Evolutionary conservation across 2,113 vertebrate genomes (phyloP).

Genomic region (Eira barbara): DNA sequence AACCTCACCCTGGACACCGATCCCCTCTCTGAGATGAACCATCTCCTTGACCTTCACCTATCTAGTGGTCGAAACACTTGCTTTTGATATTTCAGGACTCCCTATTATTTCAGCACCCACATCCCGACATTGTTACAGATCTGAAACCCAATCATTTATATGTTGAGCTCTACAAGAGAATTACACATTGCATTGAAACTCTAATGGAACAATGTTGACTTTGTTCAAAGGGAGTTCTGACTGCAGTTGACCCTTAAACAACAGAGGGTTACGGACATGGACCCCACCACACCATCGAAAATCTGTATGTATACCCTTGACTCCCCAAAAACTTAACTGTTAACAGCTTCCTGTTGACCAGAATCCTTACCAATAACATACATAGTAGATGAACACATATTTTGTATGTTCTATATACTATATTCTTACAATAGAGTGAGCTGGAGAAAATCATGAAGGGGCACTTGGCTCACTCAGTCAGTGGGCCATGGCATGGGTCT

Average conservation of each 20-base stretch:
- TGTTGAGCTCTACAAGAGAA: neutral
- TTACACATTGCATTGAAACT: neutral
- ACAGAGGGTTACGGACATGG: neutral
- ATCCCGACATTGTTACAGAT: neutral
- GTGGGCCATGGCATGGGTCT: neutral
- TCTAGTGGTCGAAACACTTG: neutral
- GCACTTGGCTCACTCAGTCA: neutral
- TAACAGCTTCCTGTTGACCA: neutral
- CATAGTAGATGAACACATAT: neutral
- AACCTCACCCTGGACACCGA: neutral
- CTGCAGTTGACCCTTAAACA: neutral
- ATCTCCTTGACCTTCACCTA: neutral
- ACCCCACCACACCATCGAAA: neutral
- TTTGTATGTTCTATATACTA: neutral
- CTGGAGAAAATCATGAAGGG: neutral
- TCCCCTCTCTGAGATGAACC: neutral
- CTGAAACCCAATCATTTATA: neutral
- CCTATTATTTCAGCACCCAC: neutral
- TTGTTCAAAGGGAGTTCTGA: neutral
- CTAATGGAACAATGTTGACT: neutral
- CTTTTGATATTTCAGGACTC: neutral
- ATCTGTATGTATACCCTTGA: neutral
- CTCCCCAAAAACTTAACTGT: neutral
- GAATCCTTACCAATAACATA: neutral
- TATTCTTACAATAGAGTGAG: neutral